Percentiles rank a stretch among this genome's conserved stretches.
Conservation (phyloP, 2,797 vertebrate genomes). For the Eospalax fontanierii region DNA sequence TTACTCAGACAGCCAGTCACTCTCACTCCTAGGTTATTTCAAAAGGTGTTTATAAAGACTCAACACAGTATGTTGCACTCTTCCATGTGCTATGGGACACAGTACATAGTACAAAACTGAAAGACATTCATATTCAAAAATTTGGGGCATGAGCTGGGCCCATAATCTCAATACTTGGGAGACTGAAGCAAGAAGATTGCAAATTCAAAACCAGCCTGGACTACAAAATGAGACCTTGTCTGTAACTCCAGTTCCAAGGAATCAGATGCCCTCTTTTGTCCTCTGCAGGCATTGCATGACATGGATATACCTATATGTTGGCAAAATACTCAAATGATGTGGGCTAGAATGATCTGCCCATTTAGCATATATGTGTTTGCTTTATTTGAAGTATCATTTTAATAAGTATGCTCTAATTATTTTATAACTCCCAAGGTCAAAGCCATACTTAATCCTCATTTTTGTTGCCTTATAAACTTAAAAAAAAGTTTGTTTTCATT, state of each 20-base stretch:
- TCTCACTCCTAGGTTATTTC: not conserved
- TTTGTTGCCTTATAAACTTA: no score
- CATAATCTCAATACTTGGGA: no score
- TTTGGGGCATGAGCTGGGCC: not conserved
- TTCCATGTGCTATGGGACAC: not conserved
- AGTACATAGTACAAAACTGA: not conserved
- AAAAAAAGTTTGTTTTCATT: no score
- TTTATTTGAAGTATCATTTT: not conserved
- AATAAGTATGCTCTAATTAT: not conserved
- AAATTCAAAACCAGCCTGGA: not conserved
- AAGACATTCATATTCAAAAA: constrained; percentile 25
- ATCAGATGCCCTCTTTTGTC: no score
- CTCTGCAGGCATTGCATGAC: no score
- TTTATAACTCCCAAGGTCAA: constrained; percentile 9
- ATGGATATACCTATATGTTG: no score
- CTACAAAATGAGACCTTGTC: not conserved
- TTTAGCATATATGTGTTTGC: not conserved
- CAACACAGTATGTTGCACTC: not conserved
- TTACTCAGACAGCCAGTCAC: not conserved
- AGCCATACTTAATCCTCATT: not conserved
- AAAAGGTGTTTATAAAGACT: not conserved
- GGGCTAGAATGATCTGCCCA: no score
- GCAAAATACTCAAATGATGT: not conserved
- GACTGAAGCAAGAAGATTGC: not conserved
- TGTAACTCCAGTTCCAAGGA: no score